Percentiles rank a stretch among this genome's conserved stretches.
phyloP scores from a whole-genome alignment of 2,888 invertebrate genomes.

The Yponomeuta evonymella region DNA sequence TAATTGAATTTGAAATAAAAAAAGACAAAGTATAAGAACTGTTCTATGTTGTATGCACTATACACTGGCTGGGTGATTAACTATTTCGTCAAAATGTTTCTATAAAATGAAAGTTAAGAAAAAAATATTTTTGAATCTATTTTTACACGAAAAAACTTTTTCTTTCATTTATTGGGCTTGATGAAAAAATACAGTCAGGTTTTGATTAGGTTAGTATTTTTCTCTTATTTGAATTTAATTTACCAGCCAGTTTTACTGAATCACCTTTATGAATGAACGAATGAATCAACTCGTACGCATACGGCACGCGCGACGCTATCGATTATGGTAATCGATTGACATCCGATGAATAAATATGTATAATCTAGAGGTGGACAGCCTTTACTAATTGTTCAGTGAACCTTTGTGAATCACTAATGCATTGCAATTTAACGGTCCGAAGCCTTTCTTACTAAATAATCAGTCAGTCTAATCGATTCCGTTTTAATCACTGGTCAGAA shows the following conservation, averaged over 20 bases:
- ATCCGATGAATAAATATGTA: slow-evolving; percentile 73
- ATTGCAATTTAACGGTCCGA: slow-evolving; percentile 49
- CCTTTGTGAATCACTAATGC: slow-evolving; percentile 67
- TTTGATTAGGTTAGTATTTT: too few species aligned
- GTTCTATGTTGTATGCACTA: too few species aligned
- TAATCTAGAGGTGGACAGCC: slow-evolving; percentile 72
- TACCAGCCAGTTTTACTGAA: too few species aligned
- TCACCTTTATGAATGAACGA: neutral
- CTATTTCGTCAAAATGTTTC: too few species aligned
- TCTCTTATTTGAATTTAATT: too few species aligned
- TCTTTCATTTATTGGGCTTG: neutral
- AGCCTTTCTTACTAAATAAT: neutral
- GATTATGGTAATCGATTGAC: slow-evolving; percentile 74
- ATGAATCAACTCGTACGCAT: slow-evolving; percentile 59
- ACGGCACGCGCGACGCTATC: slow-evolving; percentile 68
- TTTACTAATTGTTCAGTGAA: slow-evolving; percentile 74
- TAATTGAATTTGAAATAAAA: too few species aligned
- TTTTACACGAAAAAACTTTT: too few species aligned
- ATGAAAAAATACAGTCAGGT: neutral
- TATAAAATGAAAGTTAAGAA: too few species aligned
- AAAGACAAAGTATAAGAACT: too few species aligned
- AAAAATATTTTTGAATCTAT: too few species aligned
- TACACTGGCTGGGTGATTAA: too few species aligned
- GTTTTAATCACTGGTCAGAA: neutral
- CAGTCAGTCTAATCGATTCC: too few species aligned